phyloP scores from a whole-genome alignment of 2,113 vertebrate genomes.

The Paradoxurus hermaphroditus region DNA sequence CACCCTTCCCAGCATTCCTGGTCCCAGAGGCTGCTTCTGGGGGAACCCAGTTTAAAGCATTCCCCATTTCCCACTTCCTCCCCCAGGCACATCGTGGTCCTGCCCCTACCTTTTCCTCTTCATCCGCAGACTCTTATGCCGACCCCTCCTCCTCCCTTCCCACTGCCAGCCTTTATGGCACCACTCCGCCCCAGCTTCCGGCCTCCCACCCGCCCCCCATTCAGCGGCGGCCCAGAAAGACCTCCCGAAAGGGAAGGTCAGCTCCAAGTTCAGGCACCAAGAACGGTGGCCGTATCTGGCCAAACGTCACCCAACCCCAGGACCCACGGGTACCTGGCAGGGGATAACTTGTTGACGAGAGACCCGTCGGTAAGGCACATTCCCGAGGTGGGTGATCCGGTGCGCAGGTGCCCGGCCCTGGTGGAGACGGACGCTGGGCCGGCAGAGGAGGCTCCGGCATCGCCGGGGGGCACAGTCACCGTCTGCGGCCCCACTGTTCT shows the following conservation, averaged over 20 bases:
- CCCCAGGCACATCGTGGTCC: background rate
- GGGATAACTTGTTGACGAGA: slow-evolving; percentile 1
- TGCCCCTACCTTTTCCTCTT: background rate
- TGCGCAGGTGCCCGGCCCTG: background rate
- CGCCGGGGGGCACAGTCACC: background rate
- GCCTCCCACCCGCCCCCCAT: background rate
- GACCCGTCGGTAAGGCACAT: background rate
- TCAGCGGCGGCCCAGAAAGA: background rate
- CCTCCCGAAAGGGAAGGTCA: background rate
- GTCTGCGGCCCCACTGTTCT: background rate
- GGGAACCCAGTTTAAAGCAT: background rate
- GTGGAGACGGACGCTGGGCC: background rate
- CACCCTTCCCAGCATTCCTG: background rate
- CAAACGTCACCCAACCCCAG: background rate
- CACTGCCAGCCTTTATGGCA: background rate
- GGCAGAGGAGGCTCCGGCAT: background rate
- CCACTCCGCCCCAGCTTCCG: background rate
- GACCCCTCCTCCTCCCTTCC: background rate
- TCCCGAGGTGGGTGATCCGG: background rate
- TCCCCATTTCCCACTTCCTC: background rate
- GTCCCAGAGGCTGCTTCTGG: background rate
- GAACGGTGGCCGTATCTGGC: background rate
- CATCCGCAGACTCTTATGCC: background rate
- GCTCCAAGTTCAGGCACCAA: background rate
- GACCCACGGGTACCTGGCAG: slow-evolving; percentile 49